Percentiles rank a stretch among this genome's conserved stretches.
phyloP scores from a whole-genome alignment of 2,888 invertebrate species.

The Tipula unca region DNA sequence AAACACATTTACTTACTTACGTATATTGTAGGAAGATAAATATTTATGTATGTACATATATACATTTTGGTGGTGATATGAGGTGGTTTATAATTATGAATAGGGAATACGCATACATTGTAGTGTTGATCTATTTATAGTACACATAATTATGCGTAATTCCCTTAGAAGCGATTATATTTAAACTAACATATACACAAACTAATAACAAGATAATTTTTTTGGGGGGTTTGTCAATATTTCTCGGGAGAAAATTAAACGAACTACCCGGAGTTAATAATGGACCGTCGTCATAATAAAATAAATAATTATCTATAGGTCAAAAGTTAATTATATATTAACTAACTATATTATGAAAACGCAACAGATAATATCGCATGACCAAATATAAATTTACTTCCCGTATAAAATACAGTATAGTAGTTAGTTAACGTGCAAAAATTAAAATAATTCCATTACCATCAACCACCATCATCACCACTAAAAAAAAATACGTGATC shows the following conservation, averaged over 20 bases:
- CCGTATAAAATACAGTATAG: background rate
- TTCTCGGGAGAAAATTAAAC: background rate
- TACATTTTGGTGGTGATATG: background rate
- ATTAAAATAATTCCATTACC: background rate
- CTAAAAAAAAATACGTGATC: background rate
- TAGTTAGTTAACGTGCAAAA: background rate
- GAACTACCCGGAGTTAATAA: background rate
- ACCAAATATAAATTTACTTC: background rate
- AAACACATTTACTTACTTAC: background rate
- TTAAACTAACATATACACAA: background rate
- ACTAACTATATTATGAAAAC: background rate
- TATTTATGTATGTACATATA: no score
- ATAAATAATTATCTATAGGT: background rate
- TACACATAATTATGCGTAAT: background rate
- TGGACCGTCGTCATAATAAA: background rate
- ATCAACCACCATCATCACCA: background rate
- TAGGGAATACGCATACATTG: background rate
- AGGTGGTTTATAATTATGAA: background rate
- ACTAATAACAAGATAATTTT: background rate
- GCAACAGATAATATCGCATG: background rate
- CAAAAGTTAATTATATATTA: background rate
- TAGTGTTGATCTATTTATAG: background rate
- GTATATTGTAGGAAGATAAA: background rate
- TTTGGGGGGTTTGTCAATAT: background rate
- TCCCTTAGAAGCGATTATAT: background rate